Evolutionary conservation across 1,140 invertebrate species (phyloP), one percentile per base, ranked within the genome.

Genomic region (Yoshiicerus persimilis): DNA sequence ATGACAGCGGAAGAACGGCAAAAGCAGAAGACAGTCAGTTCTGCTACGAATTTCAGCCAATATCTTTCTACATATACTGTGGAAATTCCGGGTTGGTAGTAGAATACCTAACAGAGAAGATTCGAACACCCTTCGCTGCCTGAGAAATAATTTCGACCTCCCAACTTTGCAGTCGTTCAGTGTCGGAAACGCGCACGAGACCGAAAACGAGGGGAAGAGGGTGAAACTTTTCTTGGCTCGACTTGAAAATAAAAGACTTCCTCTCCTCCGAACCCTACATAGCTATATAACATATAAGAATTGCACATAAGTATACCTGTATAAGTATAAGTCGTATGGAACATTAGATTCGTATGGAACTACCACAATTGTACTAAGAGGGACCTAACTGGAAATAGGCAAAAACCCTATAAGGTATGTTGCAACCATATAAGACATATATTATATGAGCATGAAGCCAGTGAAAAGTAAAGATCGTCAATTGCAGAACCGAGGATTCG

Each of bases 201-300:
- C 30, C 75, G 75, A 80, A 80, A 80, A 80, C 75, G 75, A 80
- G 75, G 75, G 75, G 75, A 80, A 80, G 75, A 80, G 75, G 75
- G 75, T 80, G 32, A 80, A 80, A 80, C 75, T 80, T 80, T 70
- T 80, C 75, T 80, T 80, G 75, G 75, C 75, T 80, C 75, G 34
- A 80, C 75, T 80, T 70, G 75, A 34, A 32, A 80, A 80, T 80
- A 36, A 80, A 80, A 80, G 20, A 34, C 75, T 34, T 80, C 75
- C 75, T 32, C 32, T 2, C 25, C 62, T 10, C 13, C 25, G 11
- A 36, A 13, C 20, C 75, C 9, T 25, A 30, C 16, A 23, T 70
- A 70, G 56, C 38, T 62, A 23, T 64, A 64, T 23, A 64, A 23
- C n/a, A n/a, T n/a, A n/a, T n/a, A n/a, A n/a, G n/a, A n/a, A n/a